Percentiles rank a stretch among this genome's conserved stretches.
Evolutionary conservation across 2,888 invertebrate species (phyloP).

Genomic region (Scaptodrosophila latifasciaeformis): DNA sequence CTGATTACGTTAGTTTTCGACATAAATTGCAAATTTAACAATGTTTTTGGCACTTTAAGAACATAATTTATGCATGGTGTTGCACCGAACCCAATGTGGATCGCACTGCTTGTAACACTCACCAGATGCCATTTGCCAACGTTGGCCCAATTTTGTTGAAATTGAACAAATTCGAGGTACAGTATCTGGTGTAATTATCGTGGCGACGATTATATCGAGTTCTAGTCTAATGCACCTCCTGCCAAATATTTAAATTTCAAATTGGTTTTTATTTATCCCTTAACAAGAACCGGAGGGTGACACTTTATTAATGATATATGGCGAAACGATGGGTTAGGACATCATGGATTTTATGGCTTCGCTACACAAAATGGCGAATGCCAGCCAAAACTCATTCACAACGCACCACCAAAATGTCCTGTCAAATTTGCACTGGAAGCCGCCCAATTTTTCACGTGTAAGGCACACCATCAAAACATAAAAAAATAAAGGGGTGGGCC

Average conservation of each 20-base stretch:
- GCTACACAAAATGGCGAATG: constrained; percentile 29
- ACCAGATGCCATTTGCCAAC: no score
- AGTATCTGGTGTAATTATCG: no score
- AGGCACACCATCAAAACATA: constrained; percentile 26
- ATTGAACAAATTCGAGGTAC: no score
- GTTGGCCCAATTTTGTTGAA: no score
- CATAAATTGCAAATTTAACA: constrained; percentile 34
- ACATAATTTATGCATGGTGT: constrained; percentile 44
- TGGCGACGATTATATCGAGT: no score
- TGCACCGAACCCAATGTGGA: no score
- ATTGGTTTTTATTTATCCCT: constrained; percentile 1
- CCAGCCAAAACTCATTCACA: constrained; percentile 1
- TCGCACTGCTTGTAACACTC: no score
- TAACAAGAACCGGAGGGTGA: no score
- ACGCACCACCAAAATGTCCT: constrained; percentile 19
- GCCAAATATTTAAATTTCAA: constrained; percentile 38
- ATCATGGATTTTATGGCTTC: constrained; percentile 48
- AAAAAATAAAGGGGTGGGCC: neutral
- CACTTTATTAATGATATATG: no score
- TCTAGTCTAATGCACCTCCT: no score
- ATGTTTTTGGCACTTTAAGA: constrained; percentile 24
- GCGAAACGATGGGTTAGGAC: constrained; percentile 11
- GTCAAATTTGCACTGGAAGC: constrained; percentile 39
- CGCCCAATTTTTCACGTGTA: constrained; percentile 47
- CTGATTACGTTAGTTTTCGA: constrained; percentile 18